Evolutionary conservation across 1,140 invertebrate species (phyloP).

Genomic region (Parasteatoda tepidariorum): DNA sequence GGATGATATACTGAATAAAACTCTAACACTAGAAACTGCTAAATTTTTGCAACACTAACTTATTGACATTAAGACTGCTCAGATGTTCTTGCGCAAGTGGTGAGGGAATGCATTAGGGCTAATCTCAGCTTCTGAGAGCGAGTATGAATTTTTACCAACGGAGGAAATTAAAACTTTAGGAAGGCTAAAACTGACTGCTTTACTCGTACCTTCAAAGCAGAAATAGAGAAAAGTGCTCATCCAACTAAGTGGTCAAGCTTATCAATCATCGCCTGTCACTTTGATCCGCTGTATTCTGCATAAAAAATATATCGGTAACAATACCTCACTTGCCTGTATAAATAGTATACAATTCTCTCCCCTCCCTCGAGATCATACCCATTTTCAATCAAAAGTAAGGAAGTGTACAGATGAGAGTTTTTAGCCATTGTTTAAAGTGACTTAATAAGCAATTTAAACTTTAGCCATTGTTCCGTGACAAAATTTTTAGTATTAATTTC

Average conservation of each 20-base stretch:
- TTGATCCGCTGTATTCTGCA: constrained; percentile 71
- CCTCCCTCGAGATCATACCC: too few species aligned
- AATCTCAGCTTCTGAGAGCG: background rate
- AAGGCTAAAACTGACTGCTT: background rate
- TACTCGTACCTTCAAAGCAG: background rate
- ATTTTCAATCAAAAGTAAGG: too few species aligned
- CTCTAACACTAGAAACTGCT: background rate
- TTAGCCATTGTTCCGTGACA: too few species aligned
- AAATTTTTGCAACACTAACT: background rate
- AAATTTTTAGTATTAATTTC: too few species aligned
- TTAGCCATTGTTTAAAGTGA: too few species aligned
- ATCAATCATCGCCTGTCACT: constrained; percentile 64
- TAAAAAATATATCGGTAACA: too few species aligned
- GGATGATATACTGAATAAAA: constrained; percentile 64
- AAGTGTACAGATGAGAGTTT: too few species aligned
- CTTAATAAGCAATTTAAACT: too few species aligned
- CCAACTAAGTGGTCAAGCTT: background rate
- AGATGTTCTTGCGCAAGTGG: constrained; percentile 3
- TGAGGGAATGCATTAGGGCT: background rate
- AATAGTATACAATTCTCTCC: too few species aligned
- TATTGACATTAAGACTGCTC: background rate
- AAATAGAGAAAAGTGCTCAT: background rate
- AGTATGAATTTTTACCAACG: background rate
- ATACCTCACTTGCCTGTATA: too few species aligned
- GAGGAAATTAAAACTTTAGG: constrained; percentile 14